Evolutionary conservation across 2,888 invertebrate genomes (phyloP), one percentile per base, ranked within the genome.

Genomic region (Idaea aversata): DNA sequence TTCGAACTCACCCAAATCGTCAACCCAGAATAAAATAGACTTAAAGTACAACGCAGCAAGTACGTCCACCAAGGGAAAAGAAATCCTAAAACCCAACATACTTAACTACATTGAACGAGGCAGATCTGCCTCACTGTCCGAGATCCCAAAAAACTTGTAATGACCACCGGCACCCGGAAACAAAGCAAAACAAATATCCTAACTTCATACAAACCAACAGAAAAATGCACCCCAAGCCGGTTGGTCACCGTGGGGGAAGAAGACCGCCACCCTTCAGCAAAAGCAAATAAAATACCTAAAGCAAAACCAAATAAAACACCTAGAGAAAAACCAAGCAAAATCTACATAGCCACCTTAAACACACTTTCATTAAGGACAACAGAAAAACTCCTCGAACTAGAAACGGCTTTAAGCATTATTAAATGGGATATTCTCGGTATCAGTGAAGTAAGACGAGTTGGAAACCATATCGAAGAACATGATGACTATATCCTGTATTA

Each of bases 381-480:
- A 15, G 36, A 38, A 16, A 62, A 38, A 38, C 38, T 62, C 6
- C 7, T 47, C 35, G 62, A 62, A 62, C 47, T 75, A 63, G 65
- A 66, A 38, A 57, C 62, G 13, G 69, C 73, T 1, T 25, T 72
- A 13, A 47, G 61, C 35, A 25, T 36, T 15, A 61, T 75, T 16
- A 70, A 73, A 57, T 73, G 73, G 72, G 74, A 74, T 34, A 70
- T 73, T 13, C 67, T 74, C 38, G 72, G 75, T 7, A 57, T 75
- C 34, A 61, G 66, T 3, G 75, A 73, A 65, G 67, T 64, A 25
- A 71, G 73, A 69, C 67, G 70, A 70, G 61, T 63, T 61, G 72
- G 72, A 3, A 64, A 72, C 59, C 34, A 34, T 16, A 75, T 74
- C 34, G 67, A 68, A 70, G 74, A 75, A 67, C 66, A 74, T 38